Evolutionary conservation across 2,113 vertebrate genomes (phyloP), one percentile per base, ranked within the genome.

Genomic region (Pogona vitticeps): DNA sequence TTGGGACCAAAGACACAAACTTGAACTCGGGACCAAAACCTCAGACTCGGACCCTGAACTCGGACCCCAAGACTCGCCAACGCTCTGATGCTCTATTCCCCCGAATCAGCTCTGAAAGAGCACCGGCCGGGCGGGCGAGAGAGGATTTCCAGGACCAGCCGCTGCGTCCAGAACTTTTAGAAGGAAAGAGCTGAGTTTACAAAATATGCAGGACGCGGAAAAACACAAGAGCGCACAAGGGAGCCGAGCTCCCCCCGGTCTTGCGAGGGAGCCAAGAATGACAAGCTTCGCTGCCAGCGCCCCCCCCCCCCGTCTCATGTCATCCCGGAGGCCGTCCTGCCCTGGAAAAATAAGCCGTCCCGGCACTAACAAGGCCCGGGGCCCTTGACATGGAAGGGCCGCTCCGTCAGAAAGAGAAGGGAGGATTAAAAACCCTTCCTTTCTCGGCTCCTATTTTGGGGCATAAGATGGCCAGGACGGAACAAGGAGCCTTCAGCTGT

Each of bases 361-460:
- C 65, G 38, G 5, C 0, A 0, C 92, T 88, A 91, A 94, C 94
- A 94, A 91, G 85, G 68, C 0, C 2, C 12, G 7, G 26, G 76
- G 90, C 84, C 93, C 87, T 83, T 0, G 1, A 1, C 88, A 92
- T 88, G 90, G 88, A 46, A 36, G 46, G 84, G 59, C 61, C 78
- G 36, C 7, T 42, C 85, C 88, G 85, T 88, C 85, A 10, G n/a
- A 38, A 38, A 10, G 72, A 33, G 8, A 12, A 12, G 10, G 2
- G 67, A 5, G 67, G 67, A 26, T 1, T 2, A 15, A 17, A 52
- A 52, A 82, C 86, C 86, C 56, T 87, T 88, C 91, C 58, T 38
- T 90, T 81, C 42, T 52, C 33, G 42, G 82, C n/a, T 0, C 95
- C 94, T 96, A 95, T 96, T 96, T 96, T 94, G 94, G 94, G 93